A percentile compares a stretch with the other conserved stretches of the same genome.
phyloP scores from a whole-genome alignment of 1,140 invertebrate genomes.

The Drosophila pachea region DNA sequence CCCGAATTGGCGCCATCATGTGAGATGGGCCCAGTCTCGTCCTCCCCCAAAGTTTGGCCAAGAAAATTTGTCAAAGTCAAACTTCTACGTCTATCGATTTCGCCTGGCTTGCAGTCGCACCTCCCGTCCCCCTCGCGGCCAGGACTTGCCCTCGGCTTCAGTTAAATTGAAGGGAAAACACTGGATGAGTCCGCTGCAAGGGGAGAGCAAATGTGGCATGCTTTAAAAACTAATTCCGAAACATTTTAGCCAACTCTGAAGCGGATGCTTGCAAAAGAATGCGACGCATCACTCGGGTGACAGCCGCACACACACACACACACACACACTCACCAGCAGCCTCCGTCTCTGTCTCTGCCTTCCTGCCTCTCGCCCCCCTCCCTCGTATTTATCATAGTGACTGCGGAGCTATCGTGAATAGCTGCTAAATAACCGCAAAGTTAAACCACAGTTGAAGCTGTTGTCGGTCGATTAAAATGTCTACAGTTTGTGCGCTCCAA shows the following conservation, averaged over 20 bases:
- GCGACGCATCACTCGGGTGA: constrained; percentile 37
- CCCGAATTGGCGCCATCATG: too few relatives aligned
- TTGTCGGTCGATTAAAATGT: constrained; percentile 48
- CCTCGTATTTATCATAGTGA: neutral
- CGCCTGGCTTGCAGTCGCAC: neutral
- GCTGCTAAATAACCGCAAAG: constrained; percentile 42
- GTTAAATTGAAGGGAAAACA: constrained; percentile 41
- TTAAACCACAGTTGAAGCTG: constrained; percentile 32
- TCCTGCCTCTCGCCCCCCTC: neutral
- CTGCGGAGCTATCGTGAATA: constrained; percentile 11
- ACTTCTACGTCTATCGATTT: constrained; percentile 52
- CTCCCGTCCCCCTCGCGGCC: too few relatives aligned
- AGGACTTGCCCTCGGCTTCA: constrained; percentile 1
- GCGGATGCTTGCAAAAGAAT: constrained; percentile 30
- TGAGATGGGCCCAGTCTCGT: neutral
- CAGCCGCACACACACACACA: constrained; percentile 11
- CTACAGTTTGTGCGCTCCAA: constrained; percentile 27
- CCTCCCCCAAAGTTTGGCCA: constrained; percentile 24
- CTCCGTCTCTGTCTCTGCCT: too few relatives aligned
- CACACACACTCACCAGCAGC: too few relatives aligned
- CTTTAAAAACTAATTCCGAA: constrained; percentile 45
- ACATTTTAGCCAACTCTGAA: constrained; percentile 32
- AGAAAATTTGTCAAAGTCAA: constrained; percentile 58
- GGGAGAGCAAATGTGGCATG: constrained; percentile 15
- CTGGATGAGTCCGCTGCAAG: neutral